Conservation (phyloP, 2,113 vertebrate genomes). For the Carassius carassius region DNA sequence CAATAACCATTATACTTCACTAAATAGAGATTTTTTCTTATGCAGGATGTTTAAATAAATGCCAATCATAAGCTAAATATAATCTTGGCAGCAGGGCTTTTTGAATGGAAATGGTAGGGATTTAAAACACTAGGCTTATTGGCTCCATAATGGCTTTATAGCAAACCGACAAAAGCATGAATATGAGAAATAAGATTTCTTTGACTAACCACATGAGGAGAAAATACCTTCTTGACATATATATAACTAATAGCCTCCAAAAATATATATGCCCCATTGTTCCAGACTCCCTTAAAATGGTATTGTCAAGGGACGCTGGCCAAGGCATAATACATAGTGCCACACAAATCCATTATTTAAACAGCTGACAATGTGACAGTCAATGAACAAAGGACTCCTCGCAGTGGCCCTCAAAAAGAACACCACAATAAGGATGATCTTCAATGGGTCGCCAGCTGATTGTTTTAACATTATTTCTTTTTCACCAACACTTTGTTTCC, state of each 20-base stretch:
- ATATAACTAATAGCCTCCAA: background rate
- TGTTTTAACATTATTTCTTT: background rate
- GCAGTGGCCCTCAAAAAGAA: slow-evolving; percentile 23
- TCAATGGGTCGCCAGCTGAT: background rate
- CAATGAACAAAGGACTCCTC: slow-evolving; percentile 42
- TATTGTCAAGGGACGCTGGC: slow-evolving; percentile 45
- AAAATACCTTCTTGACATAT: background rate
- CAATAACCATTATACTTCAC: slow-evolving; percentile 20
- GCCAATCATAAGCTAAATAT: slow-evolving; percentile 6
- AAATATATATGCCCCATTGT: slow-evolving; percentile 23
- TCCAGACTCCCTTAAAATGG: slow-evolving; percentile 46
- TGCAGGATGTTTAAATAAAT: slow-evolving; percentile 21
- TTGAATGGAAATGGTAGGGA: background rate
- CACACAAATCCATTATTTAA: slow-evolving; percentile 51
- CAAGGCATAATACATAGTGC: slow-evolving; percentile 34
- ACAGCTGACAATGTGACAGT: slow-evolving; percentile 49
- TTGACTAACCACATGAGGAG: background rate
- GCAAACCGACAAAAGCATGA: background rate
- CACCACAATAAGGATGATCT: background rate
- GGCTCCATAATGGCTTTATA: background rate
- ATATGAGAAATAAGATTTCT: background rate
- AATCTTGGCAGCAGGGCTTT: slow-evolving; percentile 15
- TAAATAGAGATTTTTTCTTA: slow-evolving; percentile 21
- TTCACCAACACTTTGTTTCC: slow-evolving; percentile 13
- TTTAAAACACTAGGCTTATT: slow-evolving; percentile 6